Evolutionary conservation across 1,140 invertebrate species (phyloP), one percentile per base, ranked within the genome.

Genomic region (Stegodyphus dumicola): DNA sequence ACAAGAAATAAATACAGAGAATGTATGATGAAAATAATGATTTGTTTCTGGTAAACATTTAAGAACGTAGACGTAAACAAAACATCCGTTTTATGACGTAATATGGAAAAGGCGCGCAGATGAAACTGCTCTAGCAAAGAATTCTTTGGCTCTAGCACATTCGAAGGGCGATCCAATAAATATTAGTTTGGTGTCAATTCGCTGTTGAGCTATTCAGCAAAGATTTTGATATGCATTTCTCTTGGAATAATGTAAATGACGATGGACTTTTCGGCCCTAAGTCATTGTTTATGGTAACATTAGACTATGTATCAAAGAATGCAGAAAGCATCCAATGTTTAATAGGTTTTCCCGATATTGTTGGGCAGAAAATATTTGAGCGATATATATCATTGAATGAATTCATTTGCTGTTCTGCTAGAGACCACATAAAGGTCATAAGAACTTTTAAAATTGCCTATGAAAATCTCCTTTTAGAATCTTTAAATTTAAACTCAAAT

Each of bases 321-420:
- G 56, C 52, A 11, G 54, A 81, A 17, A 13, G 0, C 17, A 52
- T 81, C 7, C 9, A 73, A 6, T 49, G 15, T 64, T 73, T 81
- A 56, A 13, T 64, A 51, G 78, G 78, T 10, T 81, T 73, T 73
- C 78, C 78, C 7, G 67, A 71, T 18, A 49, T 64, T 60, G 48
- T 81, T 11, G 78, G 33, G 51, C 17, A 81, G 18, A 15, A 73
- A 51, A 81, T 81, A 60, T 71, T 81, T 73, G 6, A 73, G 33
- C 33, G 33, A 33, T 33, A 33, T 81, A 13, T 6, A 17, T 81
- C 9, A 64, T n/a, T 64, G 2, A 69, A 13, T 49, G 53, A 79
- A 17, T 48, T 3, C 18, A 33, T 52, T 33, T 2, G 17, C 7
- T 5, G 53, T 53, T 9, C 17, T 52, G 9, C 15, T 7, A 48